Evolutionary conservation across 2,113 vertebrate species (phyloP).

Genomic region (Chiloscyllium plagiosum): DNA sequence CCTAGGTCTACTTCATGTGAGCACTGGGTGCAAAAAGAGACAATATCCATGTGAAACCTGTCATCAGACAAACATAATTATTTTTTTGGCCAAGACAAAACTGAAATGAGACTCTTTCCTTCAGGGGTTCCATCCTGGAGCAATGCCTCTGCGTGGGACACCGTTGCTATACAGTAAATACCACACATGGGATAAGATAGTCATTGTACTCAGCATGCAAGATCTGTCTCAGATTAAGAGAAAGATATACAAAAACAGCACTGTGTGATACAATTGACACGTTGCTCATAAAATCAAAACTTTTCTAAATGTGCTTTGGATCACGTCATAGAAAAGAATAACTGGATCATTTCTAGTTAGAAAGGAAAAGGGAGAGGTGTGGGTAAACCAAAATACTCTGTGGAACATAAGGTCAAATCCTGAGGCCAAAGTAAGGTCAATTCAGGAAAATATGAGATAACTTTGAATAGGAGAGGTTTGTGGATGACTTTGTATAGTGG

Average conservation of each 20-base stretch:
- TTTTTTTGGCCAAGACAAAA: background rate
- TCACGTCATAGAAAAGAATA: background rate
- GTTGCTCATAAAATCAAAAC: background rate
- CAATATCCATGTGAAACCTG: background rate
- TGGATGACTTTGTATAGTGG: background rate
- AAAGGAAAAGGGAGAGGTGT: background rate
- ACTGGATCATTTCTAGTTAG: background rate
- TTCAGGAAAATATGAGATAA: background rate
- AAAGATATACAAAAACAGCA: background rate
- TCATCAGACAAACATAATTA: background rate
- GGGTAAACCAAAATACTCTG: background rate
- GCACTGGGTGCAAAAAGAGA: background rate
- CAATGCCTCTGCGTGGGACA: background rate
- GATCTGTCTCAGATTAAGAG: background rate
- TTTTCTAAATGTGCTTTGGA: background rate
- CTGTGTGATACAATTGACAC: background rate
- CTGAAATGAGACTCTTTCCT: background rate
- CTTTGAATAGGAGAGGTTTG: background rate
- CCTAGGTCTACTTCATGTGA: background rate
- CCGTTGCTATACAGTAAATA: background rate
- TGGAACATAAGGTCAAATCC: background rate
- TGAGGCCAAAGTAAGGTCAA: background rate
- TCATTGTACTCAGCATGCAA: background rate
- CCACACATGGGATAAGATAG: background rate
- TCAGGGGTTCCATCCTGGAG: background rate